Conservation (phyloP, 2,888 invertebrate genomes). For the Rosalia funebris region DNA sequence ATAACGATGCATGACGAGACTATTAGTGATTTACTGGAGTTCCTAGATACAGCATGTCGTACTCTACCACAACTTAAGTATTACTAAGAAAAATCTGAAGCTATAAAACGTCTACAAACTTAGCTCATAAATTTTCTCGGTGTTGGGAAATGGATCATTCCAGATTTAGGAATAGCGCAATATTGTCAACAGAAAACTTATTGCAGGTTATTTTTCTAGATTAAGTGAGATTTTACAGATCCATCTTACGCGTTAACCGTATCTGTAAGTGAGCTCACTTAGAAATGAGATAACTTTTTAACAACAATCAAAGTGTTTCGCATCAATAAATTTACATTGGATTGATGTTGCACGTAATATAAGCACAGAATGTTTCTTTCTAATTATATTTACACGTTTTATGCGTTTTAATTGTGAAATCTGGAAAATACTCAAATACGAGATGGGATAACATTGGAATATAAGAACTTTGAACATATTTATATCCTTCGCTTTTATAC, state of each 20-base stretch:
- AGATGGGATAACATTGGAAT: no score
- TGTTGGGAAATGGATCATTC: slow-evolving; percentile 39
- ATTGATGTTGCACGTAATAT: no score
- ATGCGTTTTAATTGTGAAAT: no score
- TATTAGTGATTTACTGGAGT: not conserved
- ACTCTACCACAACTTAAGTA: not conserved
- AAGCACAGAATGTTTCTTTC: no score
- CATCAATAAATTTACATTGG: no score
- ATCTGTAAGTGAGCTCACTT: slow-evolving; percentile 11
- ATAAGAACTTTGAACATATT: no score
- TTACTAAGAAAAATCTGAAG: slow-evolving; percentile 21
- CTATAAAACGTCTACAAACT: slow-evolving; percentile 38
- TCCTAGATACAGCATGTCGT: not conserved
- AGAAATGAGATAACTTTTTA: slow-evolving; percentile 6
- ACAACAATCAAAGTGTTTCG: slow-evolving; percentile 2
- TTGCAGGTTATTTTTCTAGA: slow-evolving; percentile 40
- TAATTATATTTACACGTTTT: no score
- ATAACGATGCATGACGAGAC: no score
- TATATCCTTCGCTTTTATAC: no score
- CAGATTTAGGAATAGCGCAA: slow-evolving; percentile 39
- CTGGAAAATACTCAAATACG: no score
- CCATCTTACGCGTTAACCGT: slow-evolving; percentile 28
- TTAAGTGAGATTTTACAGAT: slow-evolving; percentile 33
- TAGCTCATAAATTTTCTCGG: slow-evolving; percentile 38
- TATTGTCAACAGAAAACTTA: slow-evolving; percentile 44